Conservation (phyloP, 2,888 invertebrate genomes). For the Ornithoptera alexandrae region DNA sequence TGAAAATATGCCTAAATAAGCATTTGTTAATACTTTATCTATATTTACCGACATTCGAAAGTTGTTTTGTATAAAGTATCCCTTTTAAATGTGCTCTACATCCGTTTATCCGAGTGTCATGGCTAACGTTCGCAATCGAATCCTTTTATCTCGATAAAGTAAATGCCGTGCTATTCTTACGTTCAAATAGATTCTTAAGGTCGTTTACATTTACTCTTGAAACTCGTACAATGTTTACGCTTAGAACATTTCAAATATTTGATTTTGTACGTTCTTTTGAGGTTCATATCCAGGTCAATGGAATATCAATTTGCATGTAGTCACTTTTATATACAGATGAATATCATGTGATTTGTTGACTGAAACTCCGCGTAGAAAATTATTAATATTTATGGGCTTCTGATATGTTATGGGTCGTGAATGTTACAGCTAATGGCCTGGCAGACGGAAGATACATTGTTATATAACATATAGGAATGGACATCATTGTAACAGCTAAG, state of each 20-base stretch:
- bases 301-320: not conserved
- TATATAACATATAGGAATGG: too few species aligned
- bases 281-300: not conserved
- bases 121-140: conserved; percentile 20
- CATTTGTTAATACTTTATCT: not conserved
- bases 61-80: not conserved
- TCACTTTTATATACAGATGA: not conserved
- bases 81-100: conserved; percentile 7
- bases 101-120: conserved; percentile 16
- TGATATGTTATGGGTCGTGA: too few species aligned
- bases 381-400: too few species aligned
- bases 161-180: conserved; percentile 27
- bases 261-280: not conserved
- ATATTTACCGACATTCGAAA: not conserved
- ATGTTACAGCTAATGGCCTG: too few species aligned
- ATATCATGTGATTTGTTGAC: not conserved
- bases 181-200: conserved; percentile 24
- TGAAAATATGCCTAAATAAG: not conserved
- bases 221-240: not conserved
- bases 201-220: conserved; percentile 25
- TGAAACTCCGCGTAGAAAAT: too few species aligned
- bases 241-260: not conserved
- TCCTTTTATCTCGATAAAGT: conserved; percentile 20
- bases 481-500: too few species aligned
- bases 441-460: too few species aligned